Evolutionary conservation across 2,888 invertebrate genomes (phyloP), one percentile per base, ranked within the genome.

Genomic region (Cephus sareptanus): DNA sequence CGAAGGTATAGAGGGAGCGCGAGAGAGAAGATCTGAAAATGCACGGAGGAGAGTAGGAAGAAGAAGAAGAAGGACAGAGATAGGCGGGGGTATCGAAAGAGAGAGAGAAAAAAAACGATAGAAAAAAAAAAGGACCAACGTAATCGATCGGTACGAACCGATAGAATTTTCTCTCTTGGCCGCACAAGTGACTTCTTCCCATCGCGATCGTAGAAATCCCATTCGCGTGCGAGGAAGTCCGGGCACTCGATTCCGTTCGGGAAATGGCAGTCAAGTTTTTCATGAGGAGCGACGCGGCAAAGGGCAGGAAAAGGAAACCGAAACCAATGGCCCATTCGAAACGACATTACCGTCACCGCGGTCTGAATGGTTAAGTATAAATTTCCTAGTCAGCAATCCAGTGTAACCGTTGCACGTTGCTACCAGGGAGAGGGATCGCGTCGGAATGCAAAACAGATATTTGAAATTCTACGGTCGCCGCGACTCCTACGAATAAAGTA

Each of bases 401-500:
- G 85, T 83, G 81, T 83, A 84, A 83, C 79, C 83, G 84, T 79
- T 83, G 82, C 85, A 79, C 82, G 77, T 79, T 81, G 79, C 80
- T 69, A 34, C 76, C 73, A 74, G 68, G 79, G 77, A 78, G 75
- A 78, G 80, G 79, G 83, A 86, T 86, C 83, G 84, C 75, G 81
- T 79, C 76, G 83, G 84, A 84, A 87, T 85, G 87, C 88, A 87
- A 89, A 89, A 82, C 83, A 86, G 89, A 86, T 86, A 87, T 86
- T 88, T 89, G 87, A 86, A 88, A 89, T 90, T 89, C 89, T 85
- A 82, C 82, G 81, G 82, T 82, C 83, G 84, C 77, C 75, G 74
- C 77, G 75, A 77, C 74, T 73, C 73, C 69, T 77, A 75, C 71
- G 75, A 71, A 71, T 71, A 71, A 71, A 71, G 34, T 71, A 71